These are phyloP conservation scores for Catalaphyllia jardinei DNA, from an alignment of 64 coral and sea anemone genomes.

Conservation along the genomic window DNA sequence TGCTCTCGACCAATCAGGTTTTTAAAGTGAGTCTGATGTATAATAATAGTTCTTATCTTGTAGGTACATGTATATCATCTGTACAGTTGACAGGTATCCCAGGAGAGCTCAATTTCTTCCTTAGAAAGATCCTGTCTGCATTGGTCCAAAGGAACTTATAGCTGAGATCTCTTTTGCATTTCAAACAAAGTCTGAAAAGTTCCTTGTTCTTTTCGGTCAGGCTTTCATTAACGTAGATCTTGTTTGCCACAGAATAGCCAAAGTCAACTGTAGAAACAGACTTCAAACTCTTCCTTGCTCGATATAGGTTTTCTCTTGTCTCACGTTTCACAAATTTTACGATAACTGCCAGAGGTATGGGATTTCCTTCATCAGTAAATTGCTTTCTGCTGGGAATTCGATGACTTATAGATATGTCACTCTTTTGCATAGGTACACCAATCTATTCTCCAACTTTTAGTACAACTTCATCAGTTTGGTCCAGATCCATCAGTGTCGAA, in stretches of 20 bases:
- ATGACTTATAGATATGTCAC: constrained; percentile 12
- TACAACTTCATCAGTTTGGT: neutral
- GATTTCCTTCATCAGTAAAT: too few relatives aligned
- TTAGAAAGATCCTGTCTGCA: constrained; percentile 52
- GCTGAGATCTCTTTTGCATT: constrained; percentile 46
- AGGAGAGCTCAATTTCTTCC: constrained; percentile 37
- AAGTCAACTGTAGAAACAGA: constrained; percentile 31
- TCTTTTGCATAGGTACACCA: neutral
- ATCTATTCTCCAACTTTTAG: neutral
- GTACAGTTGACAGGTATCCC: too few relatives aligned
- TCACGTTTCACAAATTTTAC: constrained; percentile 9
- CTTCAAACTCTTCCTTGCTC: constrained; percentile 2
- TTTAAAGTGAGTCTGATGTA: too few relatives aligned
- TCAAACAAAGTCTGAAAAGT: constrained; percentile 47
- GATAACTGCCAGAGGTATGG: neutral
- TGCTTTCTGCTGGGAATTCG: constrained; percentile 9
- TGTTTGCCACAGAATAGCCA: constrained; percentile 11
- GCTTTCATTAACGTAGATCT: constrained; percentile 55
- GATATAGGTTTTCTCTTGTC: constrained; percentile 30
- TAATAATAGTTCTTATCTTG: too few relatives aligned
- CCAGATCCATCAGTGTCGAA: too few relatives aligned
- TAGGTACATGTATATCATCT: too few relatives aligned
- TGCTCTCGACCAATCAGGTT: too few relatives aligned
- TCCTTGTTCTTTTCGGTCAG: constrained; percentile 49
- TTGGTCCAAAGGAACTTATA: constrained; percentile 70